A percentile compares a stretch with the other conserved stretches of the same genome.
Conservation (phyloP, 2,797 vertebrate genomes). For the Argentina silus region DNA sequence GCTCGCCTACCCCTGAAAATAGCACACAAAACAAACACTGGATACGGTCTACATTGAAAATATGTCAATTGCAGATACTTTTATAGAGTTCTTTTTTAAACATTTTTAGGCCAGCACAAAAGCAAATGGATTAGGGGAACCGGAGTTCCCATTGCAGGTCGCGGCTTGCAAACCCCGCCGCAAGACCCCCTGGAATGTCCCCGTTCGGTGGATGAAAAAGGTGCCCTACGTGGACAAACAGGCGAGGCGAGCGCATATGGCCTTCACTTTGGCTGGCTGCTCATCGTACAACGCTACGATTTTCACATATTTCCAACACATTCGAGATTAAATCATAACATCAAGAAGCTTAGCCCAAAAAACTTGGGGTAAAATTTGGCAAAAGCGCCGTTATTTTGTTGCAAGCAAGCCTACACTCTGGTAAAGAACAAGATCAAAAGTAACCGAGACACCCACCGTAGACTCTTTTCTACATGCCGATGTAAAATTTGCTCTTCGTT, state of each 20-base stretch:
- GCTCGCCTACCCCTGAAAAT: too few relatives aligned
- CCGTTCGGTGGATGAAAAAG: constrained; percentile 5
- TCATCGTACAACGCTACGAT: not conserved
- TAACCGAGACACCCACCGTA: constrained; percentile 57
- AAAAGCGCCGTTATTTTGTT: not conserved
- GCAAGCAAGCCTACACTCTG: not conserved
- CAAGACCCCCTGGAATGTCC: constrained; percentile 17
- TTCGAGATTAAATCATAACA: not conserved
- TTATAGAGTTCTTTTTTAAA: not conserved
- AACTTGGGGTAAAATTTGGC: not conserved
- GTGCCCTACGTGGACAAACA: constrained; percentile 15
- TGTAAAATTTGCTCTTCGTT: constrained; percentile 30
- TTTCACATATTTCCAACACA: not conserved
- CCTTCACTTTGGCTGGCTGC: not conserved
- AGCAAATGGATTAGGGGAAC: not conserved
- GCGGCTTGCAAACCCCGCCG: constrained; percentile 11
- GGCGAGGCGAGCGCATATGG: not conserved
- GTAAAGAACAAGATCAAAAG: not conserved
- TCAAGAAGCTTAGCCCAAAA: too few relatives aligned
- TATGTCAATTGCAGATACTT: not conserved
- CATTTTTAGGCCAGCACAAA: not conserved
- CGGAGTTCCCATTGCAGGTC: constrained; percentile 8
- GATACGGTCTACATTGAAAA: not conserved
- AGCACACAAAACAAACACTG: not conserved
- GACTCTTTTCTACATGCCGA: constrained; percentile 67